A percentile compares a stretch with the other conserved stretches of the same genome.
Evolutionary conservation across 2,113 vertebrate species (phyloP).

Genomic region (Mastomys coucha): DNA sequence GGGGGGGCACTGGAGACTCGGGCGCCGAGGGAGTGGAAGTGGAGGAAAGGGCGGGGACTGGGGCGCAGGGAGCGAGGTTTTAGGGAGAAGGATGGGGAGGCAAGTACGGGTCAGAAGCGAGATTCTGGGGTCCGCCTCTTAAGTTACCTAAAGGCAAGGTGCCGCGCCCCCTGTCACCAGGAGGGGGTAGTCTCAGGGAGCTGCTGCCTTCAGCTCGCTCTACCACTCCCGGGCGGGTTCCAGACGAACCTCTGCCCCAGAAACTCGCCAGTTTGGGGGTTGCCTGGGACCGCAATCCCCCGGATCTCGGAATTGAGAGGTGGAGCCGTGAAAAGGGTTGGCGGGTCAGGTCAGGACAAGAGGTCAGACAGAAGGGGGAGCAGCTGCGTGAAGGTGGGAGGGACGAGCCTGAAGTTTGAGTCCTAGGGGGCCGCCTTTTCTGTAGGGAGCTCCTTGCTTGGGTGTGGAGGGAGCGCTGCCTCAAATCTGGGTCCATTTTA

Average conservation of each 20-base stretch:
- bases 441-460: background rate
- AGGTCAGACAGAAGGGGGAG: constrained; percentile 48
- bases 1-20: constrained; percentile 62
- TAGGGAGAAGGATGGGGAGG: constrained; percentile 61
- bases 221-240: background rate
- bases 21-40: constrained; percentile 75
- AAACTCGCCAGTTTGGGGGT: constrained; percentile 61
- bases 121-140: background rate
- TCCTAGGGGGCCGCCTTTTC: background rate
- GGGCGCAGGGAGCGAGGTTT: constrained; percentile 64
- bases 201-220: background rate
- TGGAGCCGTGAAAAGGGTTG: constrained; percentile 1
- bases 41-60: constrained; percentile 78
- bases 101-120: background rate
- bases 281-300: background rate
- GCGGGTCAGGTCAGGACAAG: constrained; percentile 61
- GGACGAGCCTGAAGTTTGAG: background rate
- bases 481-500: constrained; percentile 16
- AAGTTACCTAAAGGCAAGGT: background rate
- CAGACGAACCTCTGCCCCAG: background rate
- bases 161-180: constrained; percentile 67
- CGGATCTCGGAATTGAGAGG: constrained; percentile 28
- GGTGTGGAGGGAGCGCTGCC: background rate
- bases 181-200: constrained; percentile 43
- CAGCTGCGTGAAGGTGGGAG: constrained; percentile 12